Evolutionary conservation across 2,113 vertebrate species (phyloP), one percentile per base, ranked within the genome.

Genomic region (Eptesicus fuscus): DNA sequence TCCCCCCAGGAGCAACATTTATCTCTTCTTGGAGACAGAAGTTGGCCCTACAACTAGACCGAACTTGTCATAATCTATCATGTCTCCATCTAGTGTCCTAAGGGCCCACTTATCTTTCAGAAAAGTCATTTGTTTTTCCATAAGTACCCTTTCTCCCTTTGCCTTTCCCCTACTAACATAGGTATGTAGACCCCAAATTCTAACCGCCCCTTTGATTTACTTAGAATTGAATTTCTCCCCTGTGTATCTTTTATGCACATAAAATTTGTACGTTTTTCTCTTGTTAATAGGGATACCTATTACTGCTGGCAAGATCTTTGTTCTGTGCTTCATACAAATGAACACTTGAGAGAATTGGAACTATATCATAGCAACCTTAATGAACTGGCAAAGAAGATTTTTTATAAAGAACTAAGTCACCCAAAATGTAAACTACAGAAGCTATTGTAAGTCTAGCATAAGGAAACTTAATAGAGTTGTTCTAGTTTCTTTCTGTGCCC

Each of bases 311-410:
- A 95, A 93, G 88, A 97, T 80, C 77, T 97, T 67, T 97, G 78
- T 90, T 97, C 97, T 70, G 90, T 96, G 65, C 92, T 97, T 82
- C 84, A 94, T 84, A 96, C 40, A 82, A 97, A 97, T 83, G 84
- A 95, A 61, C 35, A 63, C 59, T 93, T 97, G 77, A 95, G 40
- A 90, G 92, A 97, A 88, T 10, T 96, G 87, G 35, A 85, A 11
- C 32, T 97, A 28, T 56, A 9, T 53, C n/a, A 83, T 49, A 96
- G 96, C 84, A 87, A n/a, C 61, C 40, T 96, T 30, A 32, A 93
- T 96, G 53, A 92, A 69, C 14, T 61, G 73, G n/a, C 74, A n/a
- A 47, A 94, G 83, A 95, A 93, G 47, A 94, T 28, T 80, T 67
- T 97, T 32, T 83, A 56, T 74, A 23, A 95, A 90, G 96, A 95